These are phyloP conservation scores for Neoarius graeffei DNA, from an alignment of 2,113 vertebrate genomes.

Conservation along the genomic window DNA sequence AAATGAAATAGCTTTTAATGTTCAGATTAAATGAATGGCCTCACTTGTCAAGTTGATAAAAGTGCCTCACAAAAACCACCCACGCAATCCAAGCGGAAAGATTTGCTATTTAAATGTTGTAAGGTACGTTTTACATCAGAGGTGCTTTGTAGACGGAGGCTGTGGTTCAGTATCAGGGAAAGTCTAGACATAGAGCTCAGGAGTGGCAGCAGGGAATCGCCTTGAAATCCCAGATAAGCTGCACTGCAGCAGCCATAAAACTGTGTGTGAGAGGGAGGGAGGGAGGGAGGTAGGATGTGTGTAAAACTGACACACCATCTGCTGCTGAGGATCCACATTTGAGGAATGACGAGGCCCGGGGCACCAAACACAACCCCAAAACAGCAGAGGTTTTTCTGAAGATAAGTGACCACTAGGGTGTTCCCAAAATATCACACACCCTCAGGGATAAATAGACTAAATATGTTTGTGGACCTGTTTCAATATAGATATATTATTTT, in stretches of 20 bases:
- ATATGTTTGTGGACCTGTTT: neutral
- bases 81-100: conserved; percentile 7
- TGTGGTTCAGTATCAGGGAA: conserved; percentile 40
- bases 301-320: conserved; percentile 53
- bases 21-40: neutral
- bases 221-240: conserved; percentile 81
- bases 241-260: conserved; percentile 65
- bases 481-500: neutral
- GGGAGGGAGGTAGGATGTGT: conserved; percentile 48
- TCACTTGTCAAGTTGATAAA: conserved; percentile 21
- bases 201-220: conserved; percentile 63
- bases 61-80: conserved; percentile 19
- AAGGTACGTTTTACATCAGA: conserved; percentile 56
- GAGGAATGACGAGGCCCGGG: conserved; percentile 12
- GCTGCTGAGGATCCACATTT: conserved; percentile 36
- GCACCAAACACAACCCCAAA: neutral
- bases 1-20: neutral
- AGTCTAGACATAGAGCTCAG: conserved; percentile 34
- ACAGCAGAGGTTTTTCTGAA: neutral
- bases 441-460: neutral
- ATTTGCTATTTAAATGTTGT: conserved; percentile 47
- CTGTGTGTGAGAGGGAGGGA: conserved; percentile 43
- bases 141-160: conserved; percentile 40
- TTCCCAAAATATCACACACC: conserved; percentile 1
- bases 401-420: neutral